Conservation (phyloP, 2,888 invertebrate genomes). For the Anthophora plumipes region DNA sequence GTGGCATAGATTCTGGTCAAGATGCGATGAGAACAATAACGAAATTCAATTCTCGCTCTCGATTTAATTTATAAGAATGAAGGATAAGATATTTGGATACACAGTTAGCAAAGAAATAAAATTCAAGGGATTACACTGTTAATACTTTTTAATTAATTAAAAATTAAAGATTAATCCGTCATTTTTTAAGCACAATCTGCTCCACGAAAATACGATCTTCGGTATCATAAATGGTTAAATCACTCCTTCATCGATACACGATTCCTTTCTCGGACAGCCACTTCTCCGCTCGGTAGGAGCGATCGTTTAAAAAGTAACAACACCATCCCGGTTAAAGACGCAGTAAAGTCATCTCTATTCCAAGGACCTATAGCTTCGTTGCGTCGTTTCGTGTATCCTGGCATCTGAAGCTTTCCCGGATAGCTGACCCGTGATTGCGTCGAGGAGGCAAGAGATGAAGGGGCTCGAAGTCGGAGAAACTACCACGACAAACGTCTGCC, state of each 20-base stretch:
- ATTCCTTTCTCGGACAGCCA: neutral
- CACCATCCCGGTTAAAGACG: slow-evolving; percentile 12
- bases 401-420: neutral
- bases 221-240: neutral
- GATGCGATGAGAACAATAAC: too few relatives aligned
- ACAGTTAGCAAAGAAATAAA: too few relatives aligned
- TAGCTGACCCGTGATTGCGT: slow-evolving; percentile 55
- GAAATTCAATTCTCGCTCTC: too few relatives aligned
- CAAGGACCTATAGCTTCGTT: neutral
- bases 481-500: slow-evolving; percentile 26
- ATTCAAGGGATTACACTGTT: too few relatives aligned
- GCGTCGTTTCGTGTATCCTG: neutral
- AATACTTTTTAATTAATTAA: too few relatives aligned
- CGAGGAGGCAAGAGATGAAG: slow-evolving; percentile 29
- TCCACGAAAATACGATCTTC: neutral
- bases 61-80: too few relatives aligned
- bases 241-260: too few relatives aligned
- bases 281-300: neutral
- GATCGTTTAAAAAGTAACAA: slow-evolving; percentile 25
- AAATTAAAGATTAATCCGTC: too few relatives aligned
- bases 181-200: too few relatives aligned
- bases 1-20: too few relatives aligned
- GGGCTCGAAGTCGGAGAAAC: slow-evolving; percentile 28
- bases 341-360: slow-evolving; percentile 14
- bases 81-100: too few relatives aligned